Evolutionary conservation across 92 coral and sea anemone genomes (phyloP).

Genomic region (Galaxea fascicularis): DNA sequence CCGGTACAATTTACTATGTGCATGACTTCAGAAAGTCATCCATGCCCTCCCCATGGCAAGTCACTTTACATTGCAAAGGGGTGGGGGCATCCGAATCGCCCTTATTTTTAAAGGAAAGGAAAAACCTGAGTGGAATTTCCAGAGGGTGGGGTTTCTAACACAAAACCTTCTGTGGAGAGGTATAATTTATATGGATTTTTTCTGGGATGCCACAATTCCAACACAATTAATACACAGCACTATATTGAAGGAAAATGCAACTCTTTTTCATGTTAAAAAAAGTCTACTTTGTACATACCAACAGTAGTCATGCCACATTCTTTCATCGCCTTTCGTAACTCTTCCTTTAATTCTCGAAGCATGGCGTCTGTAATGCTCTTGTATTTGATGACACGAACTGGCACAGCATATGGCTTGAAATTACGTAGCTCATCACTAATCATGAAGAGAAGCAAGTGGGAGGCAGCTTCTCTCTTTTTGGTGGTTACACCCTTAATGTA

Average conservation of each 20-base stretch:
- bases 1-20: neutral
- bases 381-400: conserved; percentile 59
- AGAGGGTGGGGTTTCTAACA: neutral
- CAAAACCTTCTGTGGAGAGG: neutral
- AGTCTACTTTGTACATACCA: conserved; percentile 26
- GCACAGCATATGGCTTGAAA: conserved; percentile 72
- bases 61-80: neutral
- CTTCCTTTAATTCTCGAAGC: conserved; percentile 53
- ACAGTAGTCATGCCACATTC: conserved; percentile 60
- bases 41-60: conserved; percentile 3
- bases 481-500: conserved; percentile 56
- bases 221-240: neutral
- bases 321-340: conserved; percentile 54
- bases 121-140: neutral
- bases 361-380: conserved; percentile 59
- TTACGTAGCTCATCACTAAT: conserved; percentile 70
- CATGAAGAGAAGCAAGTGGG: conserved; percentile 75
- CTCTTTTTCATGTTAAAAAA: neutral
- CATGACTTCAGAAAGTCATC: neutral
- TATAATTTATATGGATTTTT: neutral
- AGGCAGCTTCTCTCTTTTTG: conserved; percentile 72
- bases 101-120: neutral
- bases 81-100: neutral
- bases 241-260: too few relatives aligned
- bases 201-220: neutral